These are phyloP conservation scores for Gobionotothen gibberifrons DNA, from an alignment of 2,797 vertebrate genomes.

Conservation along the genomic window DNA sequence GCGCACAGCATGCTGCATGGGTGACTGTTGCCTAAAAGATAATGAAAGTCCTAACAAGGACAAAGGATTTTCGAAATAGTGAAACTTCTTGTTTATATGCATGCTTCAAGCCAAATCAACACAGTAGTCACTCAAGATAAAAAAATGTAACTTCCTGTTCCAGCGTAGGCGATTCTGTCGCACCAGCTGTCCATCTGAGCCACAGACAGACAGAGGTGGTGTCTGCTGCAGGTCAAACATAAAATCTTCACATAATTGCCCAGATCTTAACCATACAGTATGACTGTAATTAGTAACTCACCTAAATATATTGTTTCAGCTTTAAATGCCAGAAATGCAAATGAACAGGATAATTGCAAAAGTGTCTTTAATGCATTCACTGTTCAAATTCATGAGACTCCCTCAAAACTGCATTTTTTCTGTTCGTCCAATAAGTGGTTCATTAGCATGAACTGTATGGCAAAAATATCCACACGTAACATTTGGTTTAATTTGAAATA, in stretches of 20 bases:
- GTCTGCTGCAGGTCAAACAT: conserved; percentile 8
- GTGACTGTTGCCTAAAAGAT: conserved; percentile 9
- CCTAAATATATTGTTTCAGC: conserved; percentile 53
- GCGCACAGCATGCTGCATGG: conserved; percentile 4
- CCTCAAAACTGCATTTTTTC: conserved; percentile 3
- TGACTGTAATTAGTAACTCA: conserved; percentile 46
- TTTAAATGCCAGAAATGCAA: conserved; percentile 45
- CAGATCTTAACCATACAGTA: conserved; percentile 30
- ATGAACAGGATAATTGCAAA: conserved; percentile 46
- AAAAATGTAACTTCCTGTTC: conserved; percentile 24
- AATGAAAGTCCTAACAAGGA: conserved; percentile 19
- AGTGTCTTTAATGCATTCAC: conserved; percentile 35
- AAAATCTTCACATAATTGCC: conserved; percentile 27
- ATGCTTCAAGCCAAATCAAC: conserved; percentile 9
- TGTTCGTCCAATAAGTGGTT: not conserved
- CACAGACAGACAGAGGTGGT: not conserved
- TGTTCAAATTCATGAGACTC: conserved; percentile 28
- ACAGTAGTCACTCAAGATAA: conserved; percentile 17
- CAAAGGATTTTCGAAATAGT: conserved; percentile 7
- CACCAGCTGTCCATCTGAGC: conserved; percentile 30
- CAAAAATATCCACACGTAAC: not conserved
- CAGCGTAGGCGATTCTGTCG: conserved; percentile 6
- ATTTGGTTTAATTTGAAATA: not conserved
- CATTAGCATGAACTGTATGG: not conserved
- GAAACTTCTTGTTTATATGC: conserved; percentile 16